Evolutionary conservation across 2,113 vertebrate species (phyloP).

Genomic region (Oxygymnocypris stewartii): DNA sequence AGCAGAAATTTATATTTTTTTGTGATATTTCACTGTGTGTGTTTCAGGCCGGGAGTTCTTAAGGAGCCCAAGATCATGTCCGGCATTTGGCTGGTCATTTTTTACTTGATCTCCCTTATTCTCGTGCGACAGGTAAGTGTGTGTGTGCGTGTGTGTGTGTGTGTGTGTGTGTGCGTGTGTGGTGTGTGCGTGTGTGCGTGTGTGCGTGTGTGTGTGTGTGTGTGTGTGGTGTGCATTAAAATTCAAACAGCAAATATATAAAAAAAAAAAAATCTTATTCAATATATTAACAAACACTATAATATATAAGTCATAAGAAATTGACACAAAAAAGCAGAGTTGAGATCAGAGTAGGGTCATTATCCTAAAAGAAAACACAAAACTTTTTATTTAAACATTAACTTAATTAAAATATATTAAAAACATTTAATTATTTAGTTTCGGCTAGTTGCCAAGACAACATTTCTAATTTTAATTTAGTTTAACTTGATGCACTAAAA

Average conservation of each 20-base stretch:
- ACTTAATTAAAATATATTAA: too few species aligned
- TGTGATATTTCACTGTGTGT: background rate
- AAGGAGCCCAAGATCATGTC: conserved; percentile 88
- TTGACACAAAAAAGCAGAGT: too few species aligned
- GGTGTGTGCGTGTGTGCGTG: background rate
- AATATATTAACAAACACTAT: background rate
- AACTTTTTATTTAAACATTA: too few species aligned
- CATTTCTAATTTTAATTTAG: background rate
- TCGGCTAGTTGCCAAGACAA: too few species aligned
- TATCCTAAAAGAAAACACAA: too few species aligned
- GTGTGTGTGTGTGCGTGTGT: background rate
- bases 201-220: conserved; percentile 3
- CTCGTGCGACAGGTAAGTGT: conserved; percentile 83
- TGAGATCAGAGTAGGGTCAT: too few species aligned
- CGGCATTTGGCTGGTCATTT: conserved; percentile 83
- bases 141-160: conserved; percentile 21
- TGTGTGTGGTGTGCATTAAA: background rate
- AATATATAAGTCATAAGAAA: background rate
- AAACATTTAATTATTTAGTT: background rate
- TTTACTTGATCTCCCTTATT: conserved; percentile 82
- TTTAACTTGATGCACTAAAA: background rate
- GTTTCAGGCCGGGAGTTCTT: conserved; percentile 79
- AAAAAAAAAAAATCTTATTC: background rate
- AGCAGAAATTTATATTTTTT: background rate
- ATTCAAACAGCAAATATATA: too few species aligned